Evolutionary conservation across 2,888 invertebrate species (phyloP).

Genomic region (Ceraclea dissimilis): DNA sequence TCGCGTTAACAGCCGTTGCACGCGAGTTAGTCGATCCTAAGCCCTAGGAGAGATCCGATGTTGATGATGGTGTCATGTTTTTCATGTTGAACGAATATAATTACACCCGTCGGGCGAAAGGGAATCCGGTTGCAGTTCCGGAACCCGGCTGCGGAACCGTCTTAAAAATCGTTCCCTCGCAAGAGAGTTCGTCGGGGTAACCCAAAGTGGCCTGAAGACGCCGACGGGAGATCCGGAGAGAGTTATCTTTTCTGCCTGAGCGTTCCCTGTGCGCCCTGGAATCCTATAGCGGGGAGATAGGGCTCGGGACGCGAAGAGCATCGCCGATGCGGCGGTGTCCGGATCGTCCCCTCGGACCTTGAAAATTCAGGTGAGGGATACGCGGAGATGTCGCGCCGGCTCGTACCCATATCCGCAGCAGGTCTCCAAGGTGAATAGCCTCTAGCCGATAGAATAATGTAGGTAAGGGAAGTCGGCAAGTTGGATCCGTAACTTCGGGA

Average conservation of each 20-base stretch:
- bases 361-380: constrained; percentile 33
- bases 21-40: no score
- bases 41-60: no score
- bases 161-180: constrained; percentile 39
- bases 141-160: constrained; percentile 50
- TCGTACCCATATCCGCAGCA: constrained; percentile 69
- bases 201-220: constrained; percentile 50
- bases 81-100: no score
- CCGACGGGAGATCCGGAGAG: constrained; percentile 47
- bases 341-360: constrained; percentile 39
- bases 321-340: constrained; percentile 42
- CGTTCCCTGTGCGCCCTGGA: constrained; percentile 34
- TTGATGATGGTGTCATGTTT: no score
- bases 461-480: constrained; percentile 64
- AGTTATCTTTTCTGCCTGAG: constrained; percentile 46
- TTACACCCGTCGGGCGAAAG: constrained; percentile 46
- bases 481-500: constrained; percentile 59
- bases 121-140: constrained; percentile 52
- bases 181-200: constrained; percentile 42
- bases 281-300: constrained; percentile 48
- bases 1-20: no score
- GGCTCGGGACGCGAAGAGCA: constrained; percentile 43
- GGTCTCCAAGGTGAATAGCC: constrained; percentile 67
- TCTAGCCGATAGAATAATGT: constrained; percentile 61
- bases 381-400: constrained; percentile 28